phyloP scores from a whole-genome alignment of 1,140 invertebrate species.

The Chironomus striatipennis region DNA sequence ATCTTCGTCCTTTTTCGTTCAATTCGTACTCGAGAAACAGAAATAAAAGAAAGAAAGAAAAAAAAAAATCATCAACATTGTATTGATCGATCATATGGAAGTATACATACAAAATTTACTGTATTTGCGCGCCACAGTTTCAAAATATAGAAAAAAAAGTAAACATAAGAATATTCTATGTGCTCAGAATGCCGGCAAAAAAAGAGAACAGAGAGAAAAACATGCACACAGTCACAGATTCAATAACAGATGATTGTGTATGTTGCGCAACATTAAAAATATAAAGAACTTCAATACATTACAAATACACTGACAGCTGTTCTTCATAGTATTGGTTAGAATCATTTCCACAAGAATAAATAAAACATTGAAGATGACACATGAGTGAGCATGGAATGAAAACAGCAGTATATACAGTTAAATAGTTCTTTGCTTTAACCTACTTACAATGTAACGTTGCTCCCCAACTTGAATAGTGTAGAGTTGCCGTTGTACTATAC shows the following conservation, averaged over 20 bases:
- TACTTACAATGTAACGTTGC: conserved; percentile 1
- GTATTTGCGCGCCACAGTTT: conserved; percentile 17
- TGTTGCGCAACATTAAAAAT: neutral
- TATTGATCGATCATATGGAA: conserved; percentile 21
- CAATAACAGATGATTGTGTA: neutral
- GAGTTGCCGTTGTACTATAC: too few species aligned
- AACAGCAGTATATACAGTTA: neutral
- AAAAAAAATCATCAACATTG: neutral
- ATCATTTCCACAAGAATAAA: neutral
- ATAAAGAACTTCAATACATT: too few species aligned
- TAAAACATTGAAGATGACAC: neutral
- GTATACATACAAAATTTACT: neutral
- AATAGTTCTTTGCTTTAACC: conserved; percentile 1
- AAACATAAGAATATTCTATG: neutral
- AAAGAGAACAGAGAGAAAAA: neutral
- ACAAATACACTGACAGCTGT: neutral
- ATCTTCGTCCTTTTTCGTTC: conserved; percentile 10
- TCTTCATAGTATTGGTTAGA: neutral
- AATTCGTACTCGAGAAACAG: too few species aligned
- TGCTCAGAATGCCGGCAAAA: neutral
- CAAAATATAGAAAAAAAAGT: neutral
- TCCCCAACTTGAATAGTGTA: neutral
- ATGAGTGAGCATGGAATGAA: conserved; percentile 3
- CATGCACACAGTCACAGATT: neutral
- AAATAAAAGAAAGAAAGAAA: too few species aligned